Conservation (phyloP, 2,797 vertebrate species). For the Ammospiza maritima region DNA sequence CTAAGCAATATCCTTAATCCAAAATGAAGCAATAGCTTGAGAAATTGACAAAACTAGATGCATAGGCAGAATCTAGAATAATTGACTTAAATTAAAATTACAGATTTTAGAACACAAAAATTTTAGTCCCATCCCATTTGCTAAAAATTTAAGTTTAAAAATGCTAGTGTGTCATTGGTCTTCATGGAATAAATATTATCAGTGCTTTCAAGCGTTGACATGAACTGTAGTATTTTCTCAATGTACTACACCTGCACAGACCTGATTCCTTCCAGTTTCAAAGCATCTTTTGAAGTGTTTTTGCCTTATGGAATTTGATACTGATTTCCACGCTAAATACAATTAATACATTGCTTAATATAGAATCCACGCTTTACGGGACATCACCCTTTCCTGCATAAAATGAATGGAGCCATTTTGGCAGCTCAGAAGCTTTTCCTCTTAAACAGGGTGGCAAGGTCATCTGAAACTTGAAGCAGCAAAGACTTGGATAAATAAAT, state of each 20-base stretch:
- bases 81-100: neutral
- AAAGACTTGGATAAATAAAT: constrained; percentile 23
- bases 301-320: constrained; percentile 27
- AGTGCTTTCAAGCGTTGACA: constrained; percentile 8
- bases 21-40: neutral
- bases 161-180: neutral
- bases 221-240: constrained; percentile 4
- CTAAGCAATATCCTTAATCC: neutral
- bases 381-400: constrained; percentile 50
- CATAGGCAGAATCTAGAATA: neutral
- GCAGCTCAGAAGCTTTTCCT: constrained; percentile 33
- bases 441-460: constrained; percentile 60
- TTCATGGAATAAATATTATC: neutral
- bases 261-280: constrained; percentile 14
- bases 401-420: constrained; percentile 54
- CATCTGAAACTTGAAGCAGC: constrained; percentile 29
- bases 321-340: constrained; percentile 52
- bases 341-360: constrained; percentile 51
- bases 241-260: neutral
- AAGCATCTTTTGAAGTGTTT: constrained; percentile 29
- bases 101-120: neutral
- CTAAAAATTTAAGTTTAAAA: neutral
- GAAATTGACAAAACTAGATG: neutral
- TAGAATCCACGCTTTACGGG: constrained; percentile 38
- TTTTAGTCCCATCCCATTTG: neutral